Evolutionary conservation across 2,113 vertebrate genomes (phyloP).

Genomic region (Alouatta palliata): DNA sequence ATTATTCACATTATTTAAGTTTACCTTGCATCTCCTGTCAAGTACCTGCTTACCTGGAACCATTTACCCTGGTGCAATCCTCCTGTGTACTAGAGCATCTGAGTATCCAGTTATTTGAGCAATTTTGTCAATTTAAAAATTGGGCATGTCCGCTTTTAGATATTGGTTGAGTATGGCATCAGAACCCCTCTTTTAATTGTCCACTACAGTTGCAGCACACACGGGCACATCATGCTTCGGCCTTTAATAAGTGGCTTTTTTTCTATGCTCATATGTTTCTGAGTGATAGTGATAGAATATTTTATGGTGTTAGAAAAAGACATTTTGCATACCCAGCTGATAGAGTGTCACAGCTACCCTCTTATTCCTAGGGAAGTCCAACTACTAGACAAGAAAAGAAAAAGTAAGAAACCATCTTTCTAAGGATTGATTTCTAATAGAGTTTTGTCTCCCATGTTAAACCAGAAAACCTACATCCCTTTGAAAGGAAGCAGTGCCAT

Average conservation of each 20-base stretch:
- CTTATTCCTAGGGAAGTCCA: constrained; percentile 19
- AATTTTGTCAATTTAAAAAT: neutral
- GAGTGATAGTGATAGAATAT: neutral
- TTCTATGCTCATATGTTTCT: constrained; percentile 30
- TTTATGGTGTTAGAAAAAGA: neutral
- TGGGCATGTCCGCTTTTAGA: neutral
- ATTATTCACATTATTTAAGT: neutral
- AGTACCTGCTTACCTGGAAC: neutral
- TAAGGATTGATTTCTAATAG: constrained; percentile 39
- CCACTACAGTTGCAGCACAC: neutral
- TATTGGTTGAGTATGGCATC: neutral
- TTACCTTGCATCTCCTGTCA: neutral
- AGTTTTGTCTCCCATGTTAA: constrained; percentile 8
- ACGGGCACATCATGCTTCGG: neutral
- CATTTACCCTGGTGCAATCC: neutral
- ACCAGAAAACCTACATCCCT: constrained; percentile 28
- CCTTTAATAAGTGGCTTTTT: constrained; percentile 40
- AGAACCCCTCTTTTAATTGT: neutral
- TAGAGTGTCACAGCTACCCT: neutral
- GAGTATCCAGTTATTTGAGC: neutral
- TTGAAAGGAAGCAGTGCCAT: constrained; percentile 10
- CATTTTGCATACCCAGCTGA: neutral
- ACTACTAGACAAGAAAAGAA: neutral
- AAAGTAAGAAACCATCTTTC: constrained; percentile 49
- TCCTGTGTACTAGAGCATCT: neutral